Evolutionary conservation across 2,113 vertebrate genomes (phyloP).

Genomic region (Neoarius graeffei): DNA sequence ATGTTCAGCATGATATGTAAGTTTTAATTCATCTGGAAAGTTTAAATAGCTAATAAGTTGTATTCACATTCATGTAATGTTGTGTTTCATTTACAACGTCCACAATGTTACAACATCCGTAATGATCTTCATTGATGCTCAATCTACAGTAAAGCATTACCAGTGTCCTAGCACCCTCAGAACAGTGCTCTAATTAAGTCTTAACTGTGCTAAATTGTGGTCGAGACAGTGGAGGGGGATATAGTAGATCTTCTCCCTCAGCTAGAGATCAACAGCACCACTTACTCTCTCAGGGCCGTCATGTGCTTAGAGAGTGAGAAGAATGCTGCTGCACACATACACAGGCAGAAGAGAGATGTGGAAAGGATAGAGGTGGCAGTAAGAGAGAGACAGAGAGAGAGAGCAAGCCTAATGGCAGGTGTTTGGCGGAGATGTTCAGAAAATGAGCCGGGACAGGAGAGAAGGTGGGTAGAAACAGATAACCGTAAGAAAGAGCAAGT

Average conservation of each 20-base stretch:
- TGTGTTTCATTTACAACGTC: neutral
- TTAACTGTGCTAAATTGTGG: conserved; percentile 45
- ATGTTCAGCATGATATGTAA: neutral
- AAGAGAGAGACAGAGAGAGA: neutral
- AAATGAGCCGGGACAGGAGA: conserved; percentile 33
- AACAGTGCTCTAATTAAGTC: conserved; percentile 50
- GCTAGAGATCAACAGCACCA: conserved; percentile 42
- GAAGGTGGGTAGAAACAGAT: conserved; percentile 26
- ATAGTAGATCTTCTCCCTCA: conserved; percentile 33
- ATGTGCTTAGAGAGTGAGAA: conserved; percentile 38
- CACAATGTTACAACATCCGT: neutral
- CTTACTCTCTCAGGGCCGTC: conserved; percentile 30
- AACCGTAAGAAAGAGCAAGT: conserved; percentile 1
- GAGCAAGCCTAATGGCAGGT: conserved; percentile 11
- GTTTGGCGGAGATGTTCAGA: conserved; percentile 29
- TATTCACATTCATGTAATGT: neutral
- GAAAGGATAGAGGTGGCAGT: neutral
- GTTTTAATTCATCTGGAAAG: neutral
- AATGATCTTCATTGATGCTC: conserved; percentile 1
- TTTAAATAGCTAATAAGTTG: neutral
- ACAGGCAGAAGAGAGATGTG: neutral
- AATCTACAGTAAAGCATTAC: conserved; percentile 42
- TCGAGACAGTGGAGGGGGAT: conserved; percentile 36
- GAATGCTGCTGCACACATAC: conserved; percentile 26
- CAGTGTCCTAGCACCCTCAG: conserved; percentile 36